These are phyloP conservation scores for Poicephalus gulielmi DNA, from an alignment of 2,113 vertebrate species.

Conservation along the genomic window DNA sequence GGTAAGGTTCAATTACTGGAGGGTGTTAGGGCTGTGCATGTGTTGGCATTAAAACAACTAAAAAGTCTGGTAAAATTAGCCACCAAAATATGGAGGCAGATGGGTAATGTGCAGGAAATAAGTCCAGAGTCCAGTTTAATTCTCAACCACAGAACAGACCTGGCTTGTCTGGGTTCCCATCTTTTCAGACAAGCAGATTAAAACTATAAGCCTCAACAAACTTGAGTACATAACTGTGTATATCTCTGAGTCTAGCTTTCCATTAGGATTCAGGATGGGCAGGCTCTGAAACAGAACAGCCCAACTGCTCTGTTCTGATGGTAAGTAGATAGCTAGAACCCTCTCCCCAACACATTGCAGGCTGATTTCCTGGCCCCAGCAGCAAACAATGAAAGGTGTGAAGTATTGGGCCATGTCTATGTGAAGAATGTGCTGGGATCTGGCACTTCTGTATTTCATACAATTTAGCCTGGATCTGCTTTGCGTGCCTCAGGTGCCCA, in stretches of 20 bases:
- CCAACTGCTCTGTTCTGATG: background rate
- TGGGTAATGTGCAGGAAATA: background rate
- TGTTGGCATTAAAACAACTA: background rate
- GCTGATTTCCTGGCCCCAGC: background rate
- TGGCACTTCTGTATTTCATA: background rate
- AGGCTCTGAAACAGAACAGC: background rate
- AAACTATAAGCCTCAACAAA: background rate
- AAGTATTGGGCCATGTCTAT: background rate
- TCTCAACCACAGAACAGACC: background rate
- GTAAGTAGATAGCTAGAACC: background rate
- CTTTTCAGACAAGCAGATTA: background rate
- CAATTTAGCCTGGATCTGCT: background rate
- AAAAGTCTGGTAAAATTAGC: background rate
- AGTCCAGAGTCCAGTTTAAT: background rate
- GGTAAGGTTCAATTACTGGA: background rate
- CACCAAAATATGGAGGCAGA: background rate
- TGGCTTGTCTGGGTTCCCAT: background rate
- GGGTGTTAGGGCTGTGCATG: background rate
- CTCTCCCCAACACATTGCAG: background rate
- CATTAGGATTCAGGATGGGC: background rate
- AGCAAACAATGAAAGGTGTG: background rate
- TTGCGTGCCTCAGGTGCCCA: background rate
- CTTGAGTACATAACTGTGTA: background rate
- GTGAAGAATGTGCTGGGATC: background rate
- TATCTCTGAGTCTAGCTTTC: background rate